A percentile compares a stretch with the other conserved stretches of the same genome.
phyloP scores from a whole-genome alignment of 2,888 invertebrate species.

The Trissolcus brochymenae region DNA sequence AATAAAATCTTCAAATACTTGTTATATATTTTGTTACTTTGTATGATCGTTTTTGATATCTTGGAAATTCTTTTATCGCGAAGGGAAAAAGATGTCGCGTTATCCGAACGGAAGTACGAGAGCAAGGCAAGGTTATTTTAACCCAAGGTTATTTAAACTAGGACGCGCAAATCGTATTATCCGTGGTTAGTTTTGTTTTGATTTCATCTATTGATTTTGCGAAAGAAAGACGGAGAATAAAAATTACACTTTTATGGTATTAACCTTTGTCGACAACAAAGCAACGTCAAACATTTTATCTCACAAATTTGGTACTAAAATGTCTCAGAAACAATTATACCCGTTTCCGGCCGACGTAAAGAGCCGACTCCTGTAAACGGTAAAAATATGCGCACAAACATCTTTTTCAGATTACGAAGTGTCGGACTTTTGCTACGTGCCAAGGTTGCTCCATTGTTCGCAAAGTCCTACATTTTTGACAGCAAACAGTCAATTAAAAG shows the following conservation, averaged over 20 bases:
- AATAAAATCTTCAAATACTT: neutral
- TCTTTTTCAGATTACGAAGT: conserved; percentile 2
- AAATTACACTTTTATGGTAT: conserved; percentile 4
- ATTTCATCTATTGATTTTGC: conserved; percentile 13
- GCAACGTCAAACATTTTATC: conserved; percentile 17
- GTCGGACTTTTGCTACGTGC: neutral
- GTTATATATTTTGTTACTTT: neutral
- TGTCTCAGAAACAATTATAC: conserved; percentile 10
- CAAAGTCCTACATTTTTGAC: neutral
- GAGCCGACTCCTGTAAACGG: neutral
- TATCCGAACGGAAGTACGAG: conserved; percentile 1
- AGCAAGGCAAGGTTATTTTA: conserved; percentile 8
- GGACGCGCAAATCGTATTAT: conserved; percentile 23
- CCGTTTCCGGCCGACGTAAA: conserved; percentile 1
- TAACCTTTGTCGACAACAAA: conserved; percentile 33
- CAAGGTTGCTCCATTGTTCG: conserved; percentile 10
- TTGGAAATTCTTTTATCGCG: conserved; percentile 6
- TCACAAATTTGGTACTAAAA: conserved; percentile 13
- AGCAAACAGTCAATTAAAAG: too few species aligned
- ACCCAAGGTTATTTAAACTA: conserved; percentile 25
- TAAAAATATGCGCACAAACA: neutral
- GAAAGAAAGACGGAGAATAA: conserved; percentile 2
- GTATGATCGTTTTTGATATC: too few species aligned
- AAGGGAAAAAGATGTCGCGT: conserved; percentile 26
- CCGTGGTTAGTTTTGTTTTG: conserved; percentile 45